Evolutionary conservation across 2,113 vertebrate species (phyloP).

Genomic region (Oceanodroma tethys): DNA sequence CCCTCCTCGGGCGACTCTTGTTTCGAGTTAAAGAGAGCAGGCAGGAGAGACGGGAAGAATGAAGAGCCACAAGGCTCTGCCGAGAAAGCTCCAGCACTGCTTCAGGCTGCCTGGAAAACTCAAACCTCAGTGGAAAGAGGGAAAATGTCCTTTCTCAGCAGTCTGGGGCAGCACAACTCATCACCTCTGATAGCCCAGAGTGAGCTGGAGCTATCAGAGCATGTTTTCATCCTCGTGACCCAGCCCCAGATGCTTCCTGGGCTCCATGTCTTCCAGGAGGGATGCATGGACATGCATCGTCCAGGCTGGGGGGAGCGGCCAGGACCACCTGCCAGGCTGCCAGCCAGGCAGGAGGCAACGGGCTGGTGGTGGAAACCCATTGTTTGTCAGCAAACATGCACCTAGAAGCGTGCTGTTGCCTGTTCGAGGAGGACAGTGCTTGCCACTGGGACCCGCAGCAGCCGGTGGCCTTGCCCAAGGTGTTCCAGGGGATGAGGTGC

Average conservation of each 20-base stretch:
- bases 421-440: rapidly evolving
- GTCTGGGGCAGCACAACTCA: background rate
- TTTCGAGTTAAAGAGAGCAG: background rate
- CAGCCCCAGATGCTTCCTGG: background rate
- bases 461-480: background rate
- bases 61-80: background rate
- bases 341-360: background rate
- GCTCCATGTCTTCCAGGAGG: rapidly evolving
- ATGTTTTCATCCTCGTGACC: rapidly evolving
- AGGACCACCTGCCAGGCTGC: background rate
- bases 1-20: background rate
- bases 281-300: rapidly evolving
- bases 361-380: background rate
- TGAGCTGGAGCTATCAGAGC: background rate
- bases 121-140: background rate
- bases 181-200: background rate
- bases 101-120: background rate
- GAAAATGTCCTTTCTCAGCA: background rate
- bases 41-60: background rate
- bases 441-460: rapidly evolving
- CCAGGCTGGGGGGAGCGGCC: rapidly evolving
- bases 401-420: background rate
- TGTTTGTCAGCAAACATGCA: rapidly evolving
- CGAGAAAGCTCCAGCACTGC: background rate
- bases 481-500: background rate